Conservation (phyloP, 2,113 vertebrate genomes). For the Laticauda laticaudata region DNA sequence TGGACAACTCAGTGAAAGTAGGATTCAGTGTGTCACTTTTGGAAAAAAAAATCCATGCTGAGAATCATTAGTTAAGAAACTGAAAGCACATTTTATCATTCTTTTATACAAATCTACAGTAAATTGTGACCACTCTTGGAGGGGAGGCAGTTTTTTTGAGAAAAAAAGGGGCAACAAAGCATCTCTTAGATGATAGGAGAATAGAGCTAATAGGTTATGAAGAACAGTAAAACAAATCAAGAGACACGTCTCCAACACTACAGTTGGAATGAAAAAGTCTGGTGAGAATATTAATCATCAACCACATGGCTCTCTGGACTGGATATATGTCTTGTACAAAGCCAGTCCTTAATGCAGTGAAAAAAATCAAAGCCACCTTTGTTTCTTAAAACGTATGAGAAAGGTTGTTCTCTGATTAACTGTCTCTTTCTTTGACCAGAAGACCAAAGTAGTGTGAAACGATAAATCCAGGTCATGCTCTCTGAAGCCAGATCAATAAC, state of each 20-base stretch:
- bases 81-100: neutral
- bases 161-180: neutral
- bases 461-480: conserved; percentile 39
- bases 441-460: neutral
- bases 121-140: neutral
- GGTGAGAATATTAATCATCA: neutral
- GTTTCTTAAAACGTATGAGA: conserved; percentile 33
- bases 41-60: neutral
- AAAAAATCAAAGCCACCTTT: neutral
- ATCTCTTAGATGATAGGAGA: neutral
- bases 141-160: no score
- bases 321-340: conserved; percentile 1
- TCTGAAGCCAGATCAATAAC: conserved; percentile 42
- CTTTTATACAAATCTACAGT: neutral
- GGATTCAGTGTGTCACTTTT: neutral
- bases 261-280: neutral
- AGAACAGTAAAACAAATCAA: neutral
- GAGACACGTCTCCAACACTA: neutral
- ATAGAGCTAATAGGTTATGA: neutral
- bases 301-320: neutral
- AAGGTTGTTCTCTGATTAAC: conserved; percentile 40
- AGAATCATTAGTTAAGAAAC: neutral
- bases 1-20: neutral
- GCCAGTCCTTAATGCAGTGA: neutral
- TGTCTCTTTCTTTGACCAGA: conserved; percentile 44